Percentiles rank a stretch among this genome's conserved stretches.
Evolutionary conservation across 2,113 vertebrate genomes (phyloP).

Genomic region (Gnathonemus longibarbis): DNA sequence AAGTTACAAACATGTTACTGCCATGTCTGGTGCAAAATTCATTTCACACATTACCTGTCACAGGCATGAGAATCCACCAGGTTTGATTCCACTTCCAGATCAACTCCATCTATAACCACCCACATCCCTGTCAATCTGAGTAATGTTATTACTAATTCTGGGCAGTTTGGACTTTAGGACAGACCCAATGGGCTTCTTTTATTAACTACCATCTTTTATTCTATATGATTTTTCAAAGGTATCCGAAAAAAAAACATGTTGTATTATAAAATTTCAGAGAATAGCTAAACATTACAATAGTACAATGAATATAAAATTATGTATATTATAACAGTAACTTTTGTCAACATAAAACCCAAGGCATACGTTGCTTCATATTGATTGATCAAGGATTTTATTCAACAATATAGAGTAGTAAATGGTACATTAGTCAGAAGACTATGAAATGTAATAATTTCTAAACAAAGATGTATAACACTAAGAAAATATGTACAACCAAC

Average conservation of each 20-base stretch:
- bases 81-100: not conserved
- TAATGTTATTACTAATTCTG: not conserved
- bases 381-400: slow-evolving; percentile 10
- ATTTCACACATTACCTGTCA: not conserved
- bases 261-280: not conserved
- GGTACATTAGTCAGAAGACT: not conserved
- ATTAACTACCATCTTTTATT: not conserved
- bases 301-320: not conserved
- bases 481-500: slow-evolving; percentile 38
- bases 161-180: not conserved
- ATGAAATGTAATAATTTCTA: slow-evolving; percentile 15
- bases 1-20: not conserved
- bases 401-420: slow-evolving; percentile 8
- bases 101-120: not conserved
- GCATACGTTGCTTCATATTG: not conserved
- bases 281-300: not conserved
- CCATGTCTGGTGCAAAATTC: not conserved
- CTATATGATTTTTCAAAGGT: not conserved
- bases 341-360: not conserved
- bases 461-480: slow-evolving; percentile 5
- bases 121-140: not conserved
- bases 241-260: not conserved
- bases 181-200: not conserved
- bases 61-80: not conserved
- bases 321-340: not conserved